Conservation (phyloP, 1,140 invertebrate species). For the Aphis craccivora region DNA sequence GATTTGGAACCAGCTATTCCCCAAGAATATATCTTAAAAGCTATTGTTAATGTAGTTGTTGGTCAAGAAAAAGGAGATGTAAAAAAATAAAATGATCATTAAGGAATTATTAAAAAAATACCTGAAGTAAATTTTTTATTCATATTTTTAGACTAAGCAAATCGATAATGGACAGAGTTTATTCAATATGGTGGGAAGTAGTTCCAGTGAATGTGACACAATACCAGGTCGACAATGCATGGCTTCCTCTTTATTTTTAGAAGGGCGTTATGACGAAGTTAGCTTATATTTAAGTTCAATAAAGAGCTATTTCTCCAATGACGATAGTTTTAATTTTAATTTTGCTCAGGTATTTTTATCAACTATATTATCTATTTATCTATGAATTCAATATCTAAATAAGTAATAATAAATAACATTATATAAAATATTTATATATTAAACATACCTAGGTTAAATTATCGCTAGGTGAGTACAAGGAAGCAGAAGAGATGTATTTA, state of each 20-base stretch:
- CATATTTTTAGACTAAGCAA: conserved; percentile 78
- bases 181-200: conserved; percentile 95
- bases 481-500: conserved; percentile 92
- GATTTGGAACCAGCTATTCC: conserved; percentile 92
- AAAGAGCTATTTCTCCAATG: conserved; percentile 94
- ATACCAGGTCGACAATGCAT: conserved; percentile 95
- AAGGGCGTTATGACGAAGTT: conserved; percentile 95
- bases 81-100: conserved; percentile 58
- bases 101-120: background rate
- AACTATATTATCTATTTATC: background rate
- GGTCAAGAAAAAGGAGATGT: conserved; percentile 92
- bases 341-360: conserved; percentile 78
- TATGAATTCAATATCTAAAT: background rate
- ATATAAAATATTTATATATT: background rate
- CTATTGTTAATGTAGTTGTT: conserved; percentile 91
- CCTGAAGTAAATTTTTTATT: background rate
- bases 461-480: conserved; percentile 89
- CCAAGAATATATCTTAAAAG: conserved; percentile 96
- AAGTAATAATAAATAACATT: background rate
- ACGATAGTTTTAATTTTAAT: conserved; percentile 98
- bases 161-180: conserved; percentile 95
- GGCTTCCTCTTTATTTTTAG: conserved; percentile 95
- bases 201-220: conserved; percentile 93
- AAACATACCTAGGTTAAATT: conserved; percentile 79
- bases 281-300: conserved; percentile 96